Percentiles rank a stretch among this genome's conserved stretches.
These are phyloP conservation scores for Ptychobarbus kaznakovi DNA, from an alignment of 2,797 vertebrate genomes.

Conservation along the genomic window DNA sequence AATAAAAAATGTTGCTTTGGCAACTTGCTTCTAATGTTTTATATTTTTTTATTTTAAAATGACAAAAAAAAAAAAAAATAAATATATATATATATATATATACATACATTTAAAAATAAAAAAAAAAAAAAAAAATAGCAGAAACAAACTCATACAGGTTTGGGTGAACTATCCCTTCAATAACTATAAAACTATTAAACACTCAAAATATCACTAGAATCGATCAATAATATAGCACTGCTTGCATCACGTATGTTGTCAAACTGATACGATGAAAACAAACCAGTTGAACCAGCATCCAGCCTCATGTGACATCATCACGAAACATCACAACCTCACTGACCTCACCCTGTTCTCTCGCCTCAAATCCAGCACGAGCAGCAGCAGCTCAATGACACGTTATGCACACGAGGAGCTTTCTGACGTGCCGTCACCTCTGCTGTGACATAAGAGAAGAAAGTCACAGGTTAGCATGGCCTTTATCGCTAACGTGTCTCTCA, in stretches of 20 bases:
- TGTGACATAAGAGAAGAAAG: not conserved
- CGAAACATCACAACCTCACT: not conserved
- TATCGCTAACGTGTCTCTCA: not conserved
- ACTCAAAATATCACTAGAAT: not conserved
- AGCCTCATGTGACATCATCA: not conserved
- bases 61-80: no score
- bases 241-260: not conserved
- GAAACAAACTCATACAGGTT: not conserved
- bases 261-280: not conserved
- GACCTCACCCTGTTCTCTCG: not conserved
- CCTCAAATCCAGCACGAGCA: not conserved
- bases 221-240: not conserved
- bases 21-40: no score
- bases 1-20: no score
- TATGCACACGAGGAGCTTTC: not conserved
- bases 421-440: not conserved
- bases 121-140: no score
- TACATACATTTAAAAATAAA: no score
- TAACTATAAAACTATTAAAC: not conserved
- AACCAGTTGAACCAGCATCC: not conserved
- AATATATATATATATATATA: no score
- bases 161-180: not conserved
- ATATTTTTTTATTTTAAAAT: no score
- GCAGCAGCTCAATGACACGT: not conserved
- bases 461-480: slow-evolving; percentile 14